These are phyloP conservation scores for Liodrosophila aerea DNA, from an alignment of 2,888 invertebrate genomes.

Conservation along the genomic window DNA sequence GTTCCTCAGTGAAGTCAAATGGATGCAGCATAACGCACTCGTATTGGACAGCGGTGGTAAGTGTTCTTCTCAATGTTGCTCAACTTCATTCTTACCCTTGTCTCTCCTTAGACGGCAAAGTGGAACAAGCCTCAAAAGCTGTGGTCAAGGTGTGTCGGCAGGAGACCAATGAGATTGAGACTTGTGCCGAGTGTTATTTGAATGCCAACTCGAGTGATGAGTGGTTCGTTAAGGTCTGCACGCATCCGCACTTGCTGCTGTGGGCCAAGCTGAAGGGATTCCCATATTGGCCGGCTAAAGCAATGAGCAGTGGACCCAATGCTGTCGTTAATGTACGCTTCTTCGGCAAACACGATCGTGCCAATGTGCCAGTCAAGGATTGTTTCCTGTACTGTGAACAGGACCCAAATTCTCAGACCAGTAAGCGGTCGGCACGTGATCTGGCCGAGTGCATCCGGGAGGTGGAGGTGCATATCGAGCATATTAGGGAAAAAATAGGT, in stretches of 20 bases:
- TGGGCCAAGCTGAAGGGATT: slow-evolving; percentile 99
- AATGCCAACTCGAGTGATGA: slow-evolving; percentile 90
- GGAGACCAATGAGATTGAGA: slow-evolving; percentile 95
- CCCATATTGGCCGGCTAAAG: slow-evolving; percentile 98
- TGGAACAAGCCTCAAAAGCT: slow-evolving; percentile 83
- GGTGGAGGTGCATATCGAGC: slow-evolving; percentile 89
- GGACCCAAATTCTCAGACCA: slow-evolving; percentile 85
- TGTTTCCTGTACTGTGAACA: slow-evolving; percentile 92
- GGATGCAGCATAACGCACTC: slow-evolving; percentile 96
- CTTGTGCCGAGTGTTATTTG: slow-evolving; percentile 95
- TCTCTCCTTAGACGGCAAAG: slow-evolving; percentile 46
- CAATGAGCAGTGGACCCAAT: slow-evolving; percentile 87
- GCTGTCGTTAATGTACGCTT: slow-evolving; percentile 94
- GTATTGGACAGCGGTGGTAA: slow-evolving; percentile 90
- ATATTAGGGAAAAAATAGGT: slow-evolving; percentile 88
- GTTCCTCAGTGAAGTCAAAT: slow-evolving; percentile 94
- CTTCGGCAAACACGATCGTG: slow-evolving; percentile 97
- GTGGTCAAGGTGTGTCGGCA: slow-evolving; percentile 92
- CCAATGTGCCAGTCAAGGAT: slow-evolving; percentile 93
- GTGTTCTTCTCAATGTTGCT: not conserved
- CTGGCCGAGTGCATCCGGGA: slow-evolving; percentile 86
- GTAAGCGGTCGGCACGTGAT: slow-evolving; percentile 82
- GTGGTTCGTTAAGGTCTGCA: slow-evolving; percentile 97
- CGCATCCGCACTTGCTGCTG: slow-evolving; percentile 93
- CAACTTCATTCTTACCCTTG: not conserved